phyloP scores from a whole-genome alignment of 2,888 invertebrate species.

The Rhagium mordax region DNA sequence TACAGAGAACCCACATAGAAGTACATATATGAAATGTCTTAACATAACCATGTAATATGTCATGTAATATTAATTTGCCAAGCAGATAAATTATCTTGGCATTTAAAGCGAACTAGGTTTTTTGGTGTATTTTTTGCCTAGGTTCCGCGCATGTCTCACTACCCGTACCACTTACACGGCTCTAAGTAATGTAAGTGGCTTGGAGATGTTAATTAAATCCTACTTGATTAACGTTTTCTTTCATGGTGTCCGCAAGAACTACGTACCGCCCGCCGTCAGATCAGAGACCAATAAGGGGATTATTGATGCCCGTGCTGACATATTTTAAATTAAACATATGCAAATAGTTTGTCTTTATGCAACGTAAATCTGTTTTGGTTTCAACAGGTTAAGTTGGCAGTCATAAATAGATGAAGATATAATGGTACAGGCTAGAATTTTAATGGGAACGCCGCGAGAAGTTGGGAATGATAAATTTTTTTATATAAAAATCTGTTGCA shows the following conservation, averaged over 20 bases:
- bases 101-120: background rate
- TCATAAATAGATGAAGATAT: slow-evolving; percentile 4
- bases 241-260: slow-evolving; percentile 1
- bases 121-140: background rate
- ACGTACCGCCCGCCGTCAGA: slow-evolving; percentile 41
- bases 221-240: slow-evolving; percentile 25
- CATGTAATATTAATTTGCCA: slow-evolving; percentile 3
- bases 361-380: background rate
- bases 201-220: slow-evolving; percentile 21
- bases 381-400: slow-evolving; percentile 8
- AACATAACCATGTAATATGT: background rate
- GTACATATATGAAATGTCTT: too few relatives aligned
- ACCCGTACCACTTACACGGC: background rate
- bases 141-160: background rate
- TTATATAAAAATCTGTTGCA: too few relatives aligned
- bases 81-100: slow-evolving; percentile 10
- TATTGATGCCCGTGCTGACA: slow-evolving; percentile 45
- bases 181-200: slow-evolving; percentile 13
- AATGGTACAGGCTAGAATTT: background rate
- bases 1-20: too few relatives aligned
- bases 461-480: too few relatives aligned
- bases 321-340: slow-evolving; percentile 43
- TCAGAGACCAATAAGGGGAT: slow-evolving; percentile 42
- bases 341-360: slow-evolving; percentile 14
- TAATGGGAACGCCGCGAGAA: background rate